phyloP scores from a whole-genome alignment of 2,888 invertebrate species.

The Eupithecia abbreviata region DNA sequence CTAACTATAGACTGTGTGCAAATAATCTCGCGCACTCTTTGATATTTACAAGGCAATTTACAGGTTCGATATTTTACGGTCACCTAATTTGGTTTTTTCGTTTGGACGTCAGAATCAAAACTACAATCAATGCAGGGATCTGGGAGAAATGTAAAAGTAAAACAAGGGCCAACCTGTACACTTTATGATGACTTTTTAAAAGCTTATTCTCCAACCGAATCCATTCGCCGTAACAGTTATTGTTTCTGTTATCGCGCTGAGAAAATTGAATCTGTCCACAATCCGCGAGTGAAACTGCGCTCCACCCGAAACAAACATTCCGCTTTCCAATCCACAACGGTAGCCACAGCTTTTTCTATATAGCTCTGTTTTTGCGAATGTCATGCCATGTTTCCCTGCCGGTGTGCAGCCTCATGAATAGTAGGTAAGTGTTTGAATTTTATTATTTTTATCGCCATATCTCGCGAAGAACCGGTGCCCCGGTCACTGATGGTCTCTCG shows the following conservation, averaged over 20 bases:
- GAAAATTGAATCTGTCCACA: slow-evolving; percentile 81
- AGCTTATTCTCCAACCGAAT: slow-evolving; percentile 23
- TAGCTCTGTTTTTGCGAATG: neutral
- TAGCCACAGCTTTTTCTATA: neutral
- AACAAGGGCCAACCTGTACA: neutral
- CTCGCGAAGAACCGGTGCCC: too few relatives aligned
- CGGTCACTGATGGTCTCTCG: too few relatives aligned
- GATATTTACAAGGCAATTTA: too few relatives aligned
- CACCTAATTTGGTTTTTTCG: neutral
- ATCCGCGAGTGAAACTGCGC: slow-evolving; percentile 66
- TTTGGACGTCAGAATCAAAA: neutral
- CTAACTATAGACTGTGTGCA: too few relatives aligned
- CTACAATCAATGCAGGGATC: neutral
- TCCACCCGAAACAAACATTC: slow-evolving; percentile 54
- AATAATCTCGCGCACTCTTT: too few relatives aligned
- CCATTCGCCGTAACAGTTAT: slow-evolving; percentile 48
- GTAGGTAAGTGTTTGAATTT: too few relatives aligned
- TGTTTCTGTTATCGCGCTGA: slow-evolving; percentile 73
- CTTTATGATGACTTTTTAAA: slow-evolving; percentile 24
- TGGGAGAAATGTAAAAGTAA: too few relatives aligned
- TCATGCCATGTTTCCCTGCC: too few relatives aligned
- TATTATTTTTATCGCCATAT: too few relatives aligned
- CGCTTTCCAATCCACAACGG: slow-evolving; percentile 37
- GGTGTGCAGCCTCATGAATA: too few relatives aligned
- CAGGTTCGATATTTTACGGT: neutral